Evolutionary conservation across 1,140 invertebrate genomes (phyloP).

Genomic region (Octopus bimaculoides): DNA sequence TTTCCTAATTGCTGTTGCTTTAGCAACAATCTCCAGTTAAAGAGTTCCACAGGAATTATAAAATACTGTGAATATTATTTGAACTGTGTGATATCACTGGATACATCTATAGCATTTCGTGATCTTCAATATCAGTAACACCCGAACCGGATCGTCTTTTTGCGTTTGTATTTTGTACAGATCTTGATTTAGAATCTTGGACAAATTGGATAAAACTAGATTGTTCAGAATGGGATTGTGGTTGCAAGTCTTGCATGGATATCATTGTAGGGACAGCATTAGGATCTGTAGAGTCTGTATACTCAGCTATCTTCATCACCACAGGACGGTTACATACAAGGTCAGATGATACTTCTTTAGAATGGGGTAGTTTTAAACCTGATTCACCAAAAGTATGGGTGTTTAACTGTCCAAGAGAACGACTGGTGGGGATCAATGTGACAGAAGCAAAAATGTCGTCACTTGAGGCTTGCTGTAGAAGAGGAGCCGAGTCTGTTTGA

Average conservation of each 20-base stretch:
- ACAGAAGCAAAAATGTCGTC: neutral
- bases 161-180: no score
- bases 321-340: neutral
- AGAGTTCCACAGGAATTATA: no score
- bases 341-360: neutral
- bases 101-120: no score
- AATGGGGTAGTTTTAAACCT: neutral
- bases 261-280: neutral
- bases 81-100: no score
- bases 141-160: no score
- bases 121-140: no score
- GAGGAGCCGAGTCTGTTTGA: neutral
- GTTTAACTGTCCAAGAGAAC: constrained; percentile 1
- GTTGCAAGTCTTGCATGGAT: neutral
- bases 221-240: neutral
- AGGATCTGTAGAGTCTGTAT: neutral
- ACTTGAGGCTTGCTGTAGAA: neutral
- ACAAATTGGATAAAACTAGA: neutral
- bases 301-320: neutral
- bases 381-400: neutral
- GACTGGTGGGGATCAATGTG: neutral
- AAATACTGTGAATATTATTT: no score
- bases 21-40: no score
- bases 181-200: neutral
- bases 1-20: no score